phyloP scores from a whole-genome alignment of 2,888 invertebrate genomes.

The Chirona hameri region DNA sequence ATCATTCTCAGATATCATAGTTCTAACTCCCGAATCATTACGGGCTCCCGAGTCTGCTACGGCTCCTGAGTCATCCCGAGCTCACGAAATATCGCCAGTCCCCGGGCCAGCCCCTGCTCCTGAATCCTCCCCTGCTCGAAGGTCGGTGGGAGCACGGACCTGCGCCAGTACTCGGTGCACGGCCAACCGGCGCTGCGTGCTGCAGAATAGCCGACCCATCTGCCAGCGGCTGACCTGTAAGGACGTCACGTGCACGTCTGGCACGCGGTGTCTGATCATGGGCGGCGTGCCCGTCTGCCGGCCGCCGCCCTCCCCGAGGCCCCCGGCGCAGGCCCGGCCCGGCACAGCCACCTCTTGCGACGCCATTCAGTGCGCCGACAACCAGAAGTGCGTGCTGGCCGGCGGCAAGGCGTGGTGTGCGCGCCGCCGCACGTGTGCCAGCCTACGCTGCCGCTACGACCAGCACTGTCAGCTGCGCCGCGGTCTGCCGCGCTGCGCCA shows the following conservation, averaged over 20 bases:
- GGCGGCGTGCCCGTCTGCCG: neutral
- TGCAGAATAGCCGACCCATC: neutral
- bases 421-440: neutral
- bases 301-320: neutral
- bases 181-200: neutral
- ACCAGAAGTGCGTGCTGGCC: neutral
- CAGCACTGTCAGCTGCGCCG: neutral
- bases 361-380: neutral
- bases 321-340: neutral
- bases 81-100: too few relatives aligned
- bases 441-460: slow-evolving; percentile 13
- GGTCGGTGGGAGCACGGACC: neutral
- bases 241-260: neutral
- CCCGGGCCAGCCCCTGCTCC: too few relatives aligned
- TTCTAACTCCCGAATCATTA: too few relatives aligned
- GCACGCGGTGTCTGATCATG: neutral
- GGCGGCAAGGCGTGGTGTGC: neutral
- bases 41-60: too few relatives aligned
- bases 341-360: neutral
- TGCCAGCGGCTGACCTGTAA: neutral
- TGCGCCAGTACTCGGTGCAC: neutral
- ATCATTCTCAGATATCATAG: too few relatives aligned
- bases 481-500: neutral
- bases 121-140: too few relatives aligned
- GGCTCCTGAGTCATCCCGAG: too few relatives aligned